Conservation (phyloP, 1,140 invertebrate species). For the Tenebrio molitor region DNA sequence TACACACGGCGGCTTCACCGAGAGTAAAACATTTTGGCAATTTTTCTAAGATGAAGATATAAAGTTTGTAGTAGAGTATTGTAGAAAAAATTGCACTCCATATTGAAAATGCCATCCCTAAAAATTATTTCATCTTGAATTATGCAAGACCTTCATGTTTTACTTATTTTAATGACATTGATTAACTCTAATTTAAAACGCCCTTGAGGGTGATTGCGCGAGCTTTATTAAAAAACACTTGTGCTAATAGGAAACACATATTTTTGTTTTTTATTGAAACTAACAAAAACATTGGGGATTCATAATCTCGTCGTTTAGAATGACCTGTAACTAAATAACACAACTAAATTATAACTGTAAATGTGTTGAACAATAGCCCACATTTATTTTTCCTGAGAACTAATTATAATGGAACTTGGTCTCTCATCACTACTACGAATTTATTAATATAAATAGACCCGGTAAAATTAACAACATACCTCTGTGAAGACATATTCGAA, state of each 20-base stretch:
- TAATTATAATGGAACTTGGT: slow-evolving; percentile 9
- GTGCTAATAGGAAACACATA: no score
- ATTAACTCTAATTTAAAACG: background rate
- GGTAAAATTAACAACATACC: slow-evolving; percentile 5
- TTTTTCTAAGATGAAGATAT: slow-evolving; percentile 9
- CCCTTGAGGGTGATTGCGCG: no score
- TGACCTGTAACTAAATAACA: no score
- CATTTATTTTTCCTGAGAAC: slow-evolving; percentile 12
- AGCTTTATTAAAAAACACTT: no score
- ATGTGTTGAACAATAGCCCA: slow-evolving; percentile 7
- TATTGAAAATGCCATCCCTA: slow-evolving; percentile 6
- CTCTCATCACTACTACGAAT: slow-evolving; percentile 8
- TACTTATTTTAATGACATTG: background rate
- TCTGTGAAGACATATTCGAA: slow-evolving; percentile 35
- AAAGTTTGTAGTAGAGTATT: slow-evolving; percentile 9
- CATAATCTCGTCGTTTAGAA: no score
- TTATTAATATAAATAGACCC: slow-evolving; percentile 9
- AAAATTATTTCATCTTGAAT: no score
- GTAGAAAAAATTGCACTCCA: slow-evolving; percentile 16
- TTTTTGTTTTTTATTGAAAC: no score
- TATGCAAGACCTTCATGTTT: no score
- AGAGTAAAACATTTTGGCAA: slow-evolving; percentile 31
- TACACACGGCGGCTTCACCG: slow-evolving; percentile 30
- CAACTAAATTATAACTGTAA: no score
- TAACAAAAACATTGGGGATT: no score